Evolutionary conservation across 2,888 invertebrate genomes (phyloP).

Genomic region (Boloria selene): DNA sequence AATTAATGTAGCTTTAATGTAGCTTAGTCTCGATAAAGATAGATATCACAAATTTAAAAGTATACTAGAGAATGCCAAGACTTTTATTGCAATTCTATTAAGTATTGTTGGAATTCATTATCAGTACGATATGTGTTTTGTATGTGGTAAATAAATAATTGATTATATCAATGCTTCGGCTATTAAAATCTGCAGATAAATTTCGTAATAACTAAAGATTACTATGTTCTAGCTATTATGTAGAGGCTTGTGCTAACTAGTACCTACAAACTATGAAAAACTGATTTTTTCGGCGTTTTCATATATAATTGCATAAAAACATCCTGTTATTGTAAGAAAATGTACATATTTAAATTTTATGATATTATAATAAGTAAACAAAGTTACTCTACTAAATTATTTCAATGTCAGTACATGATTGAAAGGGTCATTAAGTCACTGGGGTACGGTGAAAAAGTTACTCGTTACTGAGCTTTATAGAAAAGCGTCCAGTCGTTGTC

Average conservation of each 20-base stretch:
- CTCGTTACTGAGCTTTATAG: conserved; percentile 19
- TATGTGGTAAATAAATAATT: too few relatives aligned
- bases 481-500: conserved; percentile 44
- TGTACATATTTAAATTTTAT: neutral
- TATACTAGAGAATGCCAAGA: neutral
- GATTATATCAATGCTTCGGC: neutral
- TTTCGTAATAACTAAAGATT: neutral
- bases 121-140: neutral
- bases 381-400: neutral
- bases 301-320: neutral
- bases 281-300: too few relatives aligned
- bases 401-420: conserved; percentile 17
- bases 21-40: too few relatives aligned
- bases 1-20: too few relatives aligned
- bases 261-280: too few relatives aligned
- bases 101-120: conserved; percentile 1
- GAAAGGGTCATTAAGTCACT: conserved; percentile 36
- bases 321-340: neutral
- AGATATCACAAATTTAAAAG: too few relatives aligned
- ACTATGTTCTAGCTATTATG: too few relatives aligned
- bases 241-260: too few relatives aligned
- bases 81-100: neutral
- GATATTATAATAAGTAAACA: neutral
- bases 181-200: neutral
- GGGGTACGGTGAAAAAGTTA: conserved; percentile 35